A percentile compares a stretch with the other conserved stretches of the same genome.
Evolutionary conservation across 1,140 invertebrate species (phyloP).

Genomic region (Lepidotrigona ventralis): DNA sequence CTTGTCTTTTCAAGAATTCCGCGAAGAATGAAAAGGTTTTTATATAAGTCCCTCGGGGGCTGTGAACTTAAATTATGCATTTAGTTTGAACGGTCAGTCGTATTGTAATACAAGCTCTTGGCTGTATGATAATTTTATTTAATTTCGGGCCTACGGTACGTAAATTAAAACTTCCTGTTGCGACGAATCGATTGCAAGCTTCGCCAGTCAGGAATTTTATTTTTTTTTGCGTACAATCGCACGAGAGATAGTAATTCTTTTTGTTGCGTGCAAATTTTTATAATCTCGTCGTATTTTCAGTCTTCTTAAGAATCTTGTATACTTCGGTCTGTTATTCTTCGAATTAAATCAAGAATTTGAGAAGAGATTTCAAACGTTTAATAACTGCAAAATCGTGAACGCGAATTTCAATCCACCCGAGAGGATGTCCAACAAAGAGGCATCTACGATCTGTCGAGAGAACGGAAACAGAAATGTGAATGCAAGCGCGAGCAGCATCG

Average conservation of each 20-base stretch:
- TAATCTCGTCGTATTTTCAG: too few relatives aligned
- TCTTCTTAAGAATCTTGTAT: too few relatives aligned
- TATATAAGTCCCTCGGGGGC: neutral
- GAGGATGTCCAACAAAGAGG: neutral
- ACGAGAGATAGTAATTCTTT: too few relatives aligned
- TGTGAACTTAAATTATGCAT: neutral
- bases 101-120: neutral
- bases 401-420: neutral
- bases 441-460: neutral
- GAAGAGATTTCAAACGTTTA: too few relatives aligned
- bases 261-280: neutral
- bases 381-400: neutral
- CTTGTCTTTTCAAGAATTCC: neutral
- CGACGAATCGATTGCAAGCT: neutral
- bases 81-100: neutral
- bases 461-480: neutral
- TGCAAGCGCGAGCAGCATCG: neutral
- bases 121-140: conserved; percentile 7
- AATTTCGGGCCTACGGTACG: too few relatives aligned
- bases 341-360: too few relatives aligned
- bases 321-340: too few relatives aligned
- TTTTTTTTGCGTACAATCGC: neutral
- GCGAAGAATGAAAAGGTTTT: neutral
- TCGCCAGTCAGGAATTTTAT: neutral
- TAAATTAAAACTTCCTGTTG: neutral